A percentile compares a stretch with the other conserved stretches of the same genome.
Conservation (phyloP, 2,888 invertebrate genomes). For the Gymnoscelis rufifasciata region DNA sequence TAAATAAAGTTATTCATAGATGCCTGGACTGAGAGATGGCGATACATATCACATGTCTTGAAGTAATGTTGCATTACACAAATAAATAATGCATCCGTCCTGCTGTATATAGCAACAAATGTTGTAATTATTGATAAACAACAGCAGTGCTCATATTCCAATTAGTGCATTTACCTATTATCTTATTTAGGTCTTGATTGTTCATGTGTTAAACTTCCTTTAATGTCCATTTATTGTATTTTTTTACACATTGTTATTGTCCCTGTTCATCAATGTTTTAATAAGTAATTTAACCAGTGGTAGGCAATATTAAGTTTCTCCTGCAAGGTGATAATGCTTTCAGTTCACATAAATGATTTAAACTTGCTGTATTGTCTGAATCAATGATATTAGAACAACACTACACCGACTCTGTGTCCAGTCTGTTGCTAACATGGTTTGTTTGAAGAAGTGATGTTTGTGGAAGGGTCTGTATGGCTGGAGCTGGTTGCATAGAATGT, state of each 20-base stretch:
- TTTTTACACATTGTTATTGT: background rate
- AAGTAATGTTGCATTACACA: conserved; percentile 34
- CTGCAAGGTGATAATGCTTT: too few species aligned
- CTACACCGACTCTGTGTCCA: too few species aligned
- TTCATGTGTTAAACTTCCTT: too few species aligned
- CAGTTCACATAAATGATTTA: too few species aligned
- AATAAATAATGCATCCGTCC: too few species aligned
- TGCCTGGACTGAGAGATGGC: conserved; percentile 36
- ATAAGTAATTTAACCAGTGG: too few species aligned
- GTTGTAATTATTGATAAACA: conserved; percentile 13
- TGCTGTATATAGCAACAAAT: conserved; percentile 42
- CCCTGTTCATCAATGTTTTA: too few species aligned
- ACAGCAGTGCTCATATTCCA: conserved; percentile 10
- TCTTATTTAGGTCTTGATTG: too few species aligned
- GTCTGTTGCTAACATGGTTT: background rate
- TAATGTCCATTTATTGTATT: background rate
- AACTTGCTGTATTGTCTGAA: too few species aligned
- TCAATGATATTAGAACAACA: too few species aligned
- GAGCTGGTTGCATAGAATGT: conserved; percentile 21
- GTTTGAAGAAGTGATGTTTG: background rate
- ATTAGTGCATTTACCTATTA: background rate
- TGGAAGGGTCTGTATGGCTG: background rate
- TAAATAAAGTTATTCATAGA: conserved; percentile 20
- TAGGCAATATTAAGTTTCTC: too few species aligned
- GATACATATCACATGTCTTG: conserved; percentile 57